These are phyloP conservation scores for Automeris io DNA, from an alignment of 2,888 invertebrate genomes.

Conservation along the genomic window DNA sequence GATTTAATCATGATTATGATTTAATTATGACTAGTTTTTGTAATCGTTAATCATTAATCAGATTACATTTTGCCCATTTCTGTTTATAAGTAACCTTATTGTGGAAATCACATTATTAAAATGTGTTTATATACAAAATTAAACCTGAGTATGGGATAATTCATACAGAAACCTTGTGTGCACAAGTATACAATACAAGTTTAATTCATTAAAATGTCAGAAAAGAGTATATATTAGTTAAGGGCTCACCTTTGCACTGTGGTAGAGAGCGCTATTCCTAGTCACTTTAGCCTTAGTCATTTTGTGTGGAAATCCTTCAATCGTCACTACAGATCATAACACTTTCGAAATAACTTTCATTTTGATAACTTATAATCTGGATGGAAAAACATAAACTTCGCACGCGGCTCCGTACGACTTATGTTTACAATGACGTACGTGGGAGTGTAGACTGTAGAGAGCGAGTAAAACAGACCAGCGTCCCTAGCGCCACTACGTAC, in stretches of 20 bases:
- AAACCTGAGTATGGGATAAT: too few relatives aligned
- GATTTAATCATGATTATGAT: too few relatives aligned
- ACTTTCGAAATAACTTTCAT: slow-evolving; percentile 44
- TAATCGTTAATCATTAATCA: too few relatives aligned
- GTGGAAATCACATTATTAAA: too few relatives aligned
- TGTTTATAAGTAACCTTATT: too few relatives aligned
- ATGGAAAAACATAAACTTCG: slow-evolving; percentile 40
- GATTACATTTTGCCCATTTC: too few relatives aligned
- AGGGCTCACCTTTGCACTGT: slow-evolving; percentile 83
- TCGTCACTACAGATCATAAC: slow-evolving; percentile 38
- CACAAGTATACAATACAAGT: slow-evolving; percentile 9
- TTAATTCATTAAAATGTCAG: slow-evolving; percentile 21
- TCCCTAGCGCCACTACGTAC: slow-evolving; percentile 42
- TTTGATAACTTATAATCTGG: slow-evolving; percentile 40
- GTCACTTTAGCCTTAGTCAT: slow-evolving; percentile 79
- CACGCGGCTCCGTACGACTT: slow-evolving; percentile 38
- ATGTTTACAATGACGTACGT: slow-evolving; percentile 71
- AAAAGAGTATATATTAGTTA: slow-evolving; percentile 13
- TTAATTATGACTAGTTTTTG: too few relatives aligned
- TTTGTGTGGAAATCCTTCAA: slow-evolving; percentile 36
- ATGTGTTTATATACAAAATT: too few relatives aligned
- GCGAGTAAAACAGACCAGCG: slow-evolving; percentile 42
- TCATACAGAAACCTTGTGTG: too few relatives aligned
- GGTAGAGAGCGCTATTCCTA: slow-evolving; percentile 80
- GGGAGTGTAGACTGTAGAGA: slow-evolving; percentile 54